Conservation (phyloP, 2,113 vertebrate genomes). For the Hiodon tergisus region DNA sequence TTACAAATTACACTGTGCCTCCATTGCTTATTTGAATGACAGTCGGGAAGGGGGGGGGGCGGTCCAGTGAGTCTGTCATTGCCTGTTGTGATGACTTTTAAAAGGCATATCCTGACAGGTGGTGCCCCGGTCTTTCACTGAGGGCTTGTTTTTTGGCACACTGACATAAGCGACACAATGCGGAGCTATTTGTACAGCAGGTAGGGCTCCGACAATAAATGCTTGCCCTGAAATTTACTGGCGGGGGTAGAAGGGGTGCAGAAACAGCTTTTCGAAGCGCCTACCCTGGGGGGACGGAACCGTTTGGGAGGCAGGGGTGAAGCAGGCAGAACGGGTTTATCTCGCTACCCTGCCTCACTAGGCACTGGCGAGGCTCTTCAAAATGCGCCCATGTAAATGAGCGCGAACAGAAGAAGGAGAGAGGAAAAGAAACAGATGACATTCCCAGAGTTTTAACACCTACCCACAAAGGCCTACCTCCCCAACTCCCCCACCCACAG, state of each 20-base stretch:
- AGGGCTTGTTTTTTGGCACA: conserved; percentile 70
- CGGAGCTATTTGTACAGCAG: conserved; percentile 86
- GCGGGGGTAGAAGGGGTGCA: conserved; percentile 65
- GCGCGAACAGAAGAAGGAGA: conserved; percentile 65
- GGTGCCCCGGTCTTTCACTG: conserved; percentile 67
- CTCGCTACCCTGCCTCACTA: conserved; percentile 64
- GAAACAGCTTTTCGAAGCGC: conserved; percentile 75
- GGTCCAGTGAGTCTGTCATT: conserved; percentile 47
- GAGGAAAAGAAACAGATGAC: conserved; percentile 66
- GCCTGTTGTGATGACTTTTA: conserved; percentile 42
- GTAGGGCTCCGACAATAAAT: conserved; percentile 78
- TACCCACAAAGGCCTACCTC: conserved; percentile 75
- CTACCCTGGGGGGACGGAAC: conserved; percentile 32
- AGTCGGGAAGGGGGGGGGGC: conserved; percentile 40
- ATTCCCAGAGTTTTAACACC: conserved; percentile 77
- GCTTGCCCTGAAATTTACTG: conserved; percentile 73
- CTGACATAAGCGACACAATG: conserved; percentile 75
- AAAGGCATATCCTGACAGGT: conserved; percentile 67
- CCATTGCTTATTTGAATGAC: conserved; percentile 52
- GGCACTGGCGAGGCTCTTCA: conserved; percentile 76
- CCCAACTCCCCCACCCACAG: conserved; percentile 13
- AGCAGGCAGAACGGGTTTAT: conserved; percentile 49
- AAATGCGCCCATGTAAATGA: conserved; percentile 89
- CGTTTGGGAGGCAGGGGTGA: conserved; percentile 30
- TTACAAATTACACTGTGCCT: neutral